A percentile compares a stretch with the other conserved stretches of the same genome.
Evolutionary conservation across 2,113 vertebrate species (phyloP).

Genomic region (Brienomyrus brachyistius): DNA sequence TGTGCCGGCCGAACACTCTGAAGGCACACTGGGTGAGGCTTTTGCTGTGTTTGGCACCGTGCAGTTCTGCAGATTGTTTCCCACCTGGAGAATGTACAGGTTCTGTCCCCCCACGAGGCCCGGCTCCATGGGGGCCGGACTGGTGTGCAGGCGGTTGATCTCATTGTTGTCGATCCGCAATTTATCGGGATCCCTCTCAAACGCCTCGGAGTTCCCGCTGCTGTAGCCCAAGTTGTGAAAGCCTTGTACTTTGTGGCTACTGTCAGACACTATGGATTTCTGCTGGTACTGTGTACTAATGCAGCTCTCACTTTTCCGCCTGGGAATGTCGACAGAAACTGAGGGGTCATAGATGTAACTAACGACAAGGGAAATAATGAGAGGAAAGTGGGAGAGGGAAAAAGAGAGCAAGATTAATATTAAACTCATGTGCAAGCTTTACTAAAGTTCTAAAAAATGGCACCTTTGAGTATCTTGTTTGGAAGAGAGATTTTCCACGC

Average conservation of each 20-base stretch:
- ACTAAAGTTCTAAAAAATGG: background rate
- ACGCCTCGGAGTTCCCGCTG: constrained; percentile 33
- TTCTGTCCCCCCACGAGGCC: background rate
- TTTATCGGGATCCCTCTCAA: constrained; percentile 46
- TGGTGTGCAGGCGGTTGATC: constrained; percentile 51
- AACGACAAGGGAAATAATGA: constrained; percentile 6
- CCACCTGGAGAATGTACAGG: background rate
- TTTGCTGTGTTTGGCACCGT: background rate
- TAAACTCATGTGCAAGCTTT: background rate
- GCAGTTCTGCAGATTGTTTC: background rate
- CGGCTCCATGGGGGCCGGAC: background rate
- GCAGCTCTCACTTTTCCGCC: constrained; percentile 45
- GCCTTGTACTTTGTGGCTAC: constrained; percentile 50
- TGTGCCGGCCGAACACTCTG: background rate
- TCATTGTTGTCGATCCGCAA: constrained; percentile 65
- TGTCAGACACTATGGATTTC: constrained; percentile 27
- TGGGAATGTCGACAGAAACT: constrained; percentile 39
- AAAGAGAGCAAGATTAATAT: background rate
- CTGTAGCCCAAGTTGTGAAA: constrained; percentile 63
- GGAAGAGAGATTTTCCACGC: background rate
- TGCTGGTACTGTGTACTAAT: constrained; percentile 51
- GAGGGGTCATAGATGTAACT: constrained; percentile 65
- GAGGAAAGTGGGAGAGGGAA: background rate
- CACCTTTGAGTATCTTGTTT: background rate
- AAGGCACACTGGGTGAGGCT: background rate